These are phyloP conservation scores for Girardia tigrina DNA, from an alignment of 2,888 invertebrate genomes.

Conservation along the genomic window DNA sequence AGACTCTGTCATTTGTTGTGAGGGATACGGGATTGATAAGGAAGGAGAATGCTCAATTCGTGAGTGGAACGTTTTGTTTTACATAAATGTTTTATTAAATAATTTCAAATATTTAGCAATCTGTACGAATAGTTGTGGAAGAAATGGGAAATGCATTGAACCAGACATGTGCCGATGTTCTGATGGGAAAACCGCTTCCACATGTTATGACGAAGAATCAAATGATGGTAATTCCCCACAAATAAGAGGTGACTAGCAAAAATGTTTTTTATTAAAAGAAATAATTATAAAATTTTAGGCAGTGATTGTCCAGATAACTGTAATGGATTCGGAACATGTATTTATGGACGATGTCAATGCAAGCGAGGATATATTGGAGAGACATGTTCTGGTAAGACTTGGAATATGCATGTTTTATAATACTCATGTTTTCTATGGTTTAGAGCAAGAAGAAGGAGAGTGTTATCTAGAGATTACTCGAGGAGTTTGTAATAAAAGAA, in stretches of 20 bases:
- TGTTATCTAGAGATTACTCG: conserved; percentile 25
- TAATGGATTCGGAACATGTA: neutral
- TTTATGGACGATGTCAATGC: conserved; percentile 17
- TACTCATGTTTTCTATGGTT: no score
- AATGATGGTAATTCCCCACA: neutral
- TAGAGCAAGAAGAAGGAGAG: conserved; percentile 5
- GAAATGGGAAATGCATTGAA: conserved; percentile 6
- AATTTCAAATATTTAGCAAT: neutral
- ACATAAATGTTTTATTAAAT: neutral
- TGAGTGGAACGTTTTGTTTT: neutral
- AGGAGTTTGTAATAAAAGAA: conserved; percentile 23
- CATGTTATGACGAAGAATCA: neutral
- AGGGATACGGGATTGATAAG: neutral
- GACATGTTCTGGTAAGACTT: conserved; percentile 15
- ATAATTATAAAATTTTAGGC: no score
- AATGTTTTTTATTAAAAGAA: no score
- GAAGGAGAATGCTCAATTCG: neutral
- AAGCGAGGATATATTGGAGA: neutral
- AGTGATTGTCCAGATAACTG: conserved; percentile 7
- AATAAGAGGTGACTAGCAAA: neutral
- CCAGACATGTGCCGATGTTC: conserved; percentile 27
- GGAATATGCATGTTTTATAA: no score
- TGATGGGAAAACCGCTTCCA: conserved; percentile 5
- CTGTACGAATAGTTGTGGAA: conserved; percentile 1
- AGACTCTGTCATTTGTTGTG: neutral